Percentiles rank a stretch among this genome's conserved stretches.
Conservation (phyloP, 2,797 vertebrate genomes). For the Adrianichthys oophorus region DNA sequence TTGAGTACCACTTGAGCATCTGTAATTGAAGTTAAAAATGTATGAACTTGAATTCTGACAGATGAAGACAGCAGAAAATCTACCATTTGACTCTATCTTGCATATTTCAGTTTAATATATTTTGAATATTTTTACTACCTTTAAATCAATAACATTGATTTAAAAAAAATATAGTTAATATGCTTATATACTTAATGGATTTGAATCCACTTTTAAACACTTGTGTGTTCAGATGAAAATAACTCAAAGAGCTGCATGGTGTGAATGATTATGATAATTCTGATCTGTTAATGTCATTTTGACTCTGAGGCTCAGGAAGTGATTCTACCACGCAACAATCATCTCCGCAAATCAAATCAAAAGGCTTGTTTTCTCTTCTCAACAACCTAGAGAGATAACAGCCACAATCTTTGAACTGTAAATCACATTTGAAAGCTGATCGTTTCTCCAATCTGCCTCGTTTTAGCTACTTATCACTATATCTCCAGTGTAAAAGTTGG, state of each 20-base stretch:
- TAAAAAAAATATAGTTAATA: conserved; percentile 53
- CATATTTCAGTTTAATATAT: conserved; percentile 26
- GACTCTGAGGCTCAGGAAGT: conserved; percentile 66
- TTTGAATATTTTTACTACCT: conserved; percentile 26
- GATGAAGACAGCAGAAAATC: conserved; percentile 7
- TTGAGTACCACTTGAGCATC: no score
- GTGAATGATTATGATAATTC: conserved; percentile 76
- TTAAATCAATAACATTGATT: conserved; percentile 33
- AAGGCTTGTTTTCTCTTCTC: conserved; percentile 73
- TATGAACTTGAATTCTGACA: conserved; percentile 9
- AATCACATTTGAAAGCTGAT: conserved; percentile 76
- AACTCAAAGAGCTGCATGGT: conserved; percentile 64
- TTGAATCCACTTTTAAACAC: conserved; percentile 46
- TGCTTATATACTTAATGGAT: conserved; percentile 55
- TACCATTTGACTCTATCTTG: conserved; percentile 8
- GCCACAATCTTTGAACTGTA: conserved; percentile 74
- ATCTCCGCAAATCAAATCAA: conserved; percentile 73
- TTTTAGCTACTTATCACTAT: conserved; percentile 77
- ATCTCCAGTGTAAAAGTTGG: conserved; percentile 74
- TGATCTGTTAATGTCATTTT: conserved; percentile 72
- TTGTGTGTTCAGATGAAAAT: conserved; percentile 69
- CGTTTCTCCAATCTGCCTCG: conserved; percentile 70
- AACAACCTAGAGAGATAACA: conserved; percentile 71
- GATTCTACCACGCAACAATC: conserved; percentile 66
- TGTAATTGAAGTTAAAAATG: no score